phyloP scores from a whole-genome alignment of 2,797 vertebrate species.

The Octomys mimax region DNA sequence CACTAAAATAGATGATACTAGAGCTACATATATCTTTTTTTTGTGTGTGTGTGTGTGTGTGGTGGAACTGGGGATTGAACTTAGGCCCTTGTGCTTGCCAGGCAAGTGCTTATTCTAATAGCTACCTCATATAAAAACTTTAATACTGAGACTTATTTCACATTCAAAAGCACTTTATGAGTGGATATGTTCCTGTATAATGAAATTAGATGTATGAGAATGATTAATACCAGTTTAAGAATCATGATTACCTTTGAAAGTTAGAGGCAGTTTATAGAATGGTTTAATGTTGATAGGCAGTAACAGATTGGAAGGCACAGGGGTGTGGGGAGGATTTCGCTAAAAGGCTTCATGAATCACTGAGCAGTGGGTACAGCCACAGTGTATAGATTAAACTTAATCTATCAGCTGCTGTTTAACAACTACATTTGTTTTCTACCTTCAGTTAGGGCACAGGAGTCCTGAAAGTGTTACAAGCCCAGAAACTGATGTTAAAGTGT shows the following conservation, averaged over 20 bases:
- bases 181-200: background rate
- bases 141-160: background rate
- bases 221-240: background rate
- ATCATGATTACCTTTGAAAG: background rate
- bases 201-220: background rate
- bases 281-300: background rate
- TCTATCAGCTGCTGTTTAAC: background rate
- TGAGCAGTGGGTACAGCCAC: background rate
- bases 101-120: background rate
- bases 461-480: background rate
- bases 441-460: background rate
- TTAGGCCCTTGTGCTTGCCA: no score
- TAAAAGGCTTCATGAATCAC: background rate
- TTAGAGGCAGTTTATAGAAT: background rate
- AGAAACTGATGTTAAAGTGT: background rate
- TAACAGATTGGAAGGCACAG: background rate
- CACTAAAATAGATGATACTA: background rate
- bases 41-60: no score
- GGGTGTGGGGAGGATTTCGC: background rate
- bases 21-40: background rate
- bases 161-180: background rate
- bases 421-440: background rate
- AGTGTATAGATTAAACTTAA: background rate
- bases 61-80: no score
- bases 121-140: background rate